phyloP scores from a whole-genome alignment of 2,888 invertebrate genomes.

The Lasioglossum zephyrum region DNA sequence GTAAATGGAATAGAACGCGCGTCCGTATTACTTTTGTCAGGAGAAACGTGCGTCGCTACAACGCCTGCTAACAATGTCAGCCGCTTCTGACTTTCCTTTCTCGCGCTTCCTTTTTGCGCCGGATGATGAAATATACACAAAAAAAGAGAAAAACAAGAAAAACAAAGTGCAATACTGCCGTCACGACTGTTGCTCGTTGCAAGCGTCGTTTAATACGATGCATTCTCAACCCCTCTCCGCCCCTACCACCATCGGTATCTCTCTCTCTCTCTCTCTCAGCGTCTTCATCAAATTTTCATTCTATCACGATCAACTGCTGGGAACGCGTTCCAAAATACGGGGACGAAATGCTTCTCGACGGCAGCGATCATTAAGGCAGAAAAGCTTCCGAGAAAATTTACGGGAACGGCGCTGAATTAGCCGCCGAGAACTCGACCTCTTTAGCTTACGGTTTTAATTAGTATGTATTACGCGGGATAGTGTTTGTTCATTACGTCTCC shows the following conservation, averaged over 20 bases:
- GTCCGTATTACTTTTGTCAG: constrained; percentile 57
- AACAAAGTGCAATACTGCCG: neutral
- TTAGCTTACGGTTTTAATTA: neutral
- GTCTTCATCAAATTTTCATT: constrained; percentile 31
- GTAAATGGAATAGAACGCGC: constrained; percentile 65
- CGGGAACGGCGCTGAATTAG: neutral
- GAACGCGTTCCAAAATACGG: constrained; percentile 6
- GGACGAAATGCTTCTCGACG: neutral
- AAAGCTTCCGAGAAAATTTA: neutral
- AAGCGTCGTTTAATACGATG: neutral
- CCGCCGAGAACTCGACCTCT: neutral
- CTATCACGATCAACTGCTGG: constrained; percentile 33
- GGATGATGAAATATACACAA: neutral
- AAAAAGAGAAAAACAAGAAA: too few relatives aligned
- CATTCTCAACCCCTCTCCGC: neutral
- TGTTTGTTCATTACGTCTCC: neutral
- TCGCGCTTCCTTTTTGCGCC: constrained; percentile 47
- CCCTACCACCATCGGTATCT: neutral
- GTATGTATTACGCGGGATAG: neutral
- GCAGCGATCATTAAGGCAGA: neutral
- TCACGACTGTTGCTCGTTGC: constrained; percentile 1
- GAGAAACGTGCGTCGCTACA: constrained; percentile 15
- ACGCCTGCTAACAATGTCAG: constrained; percentile 63
- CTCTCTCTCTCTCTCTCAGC: neutral
- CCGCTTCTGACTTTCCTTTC: constrained; percentile 45